These are phyloP conservation scores for Oryzias melastigma DNA, from an alignment of 2,113 vertebrate genomes.

Conservation along the genomic window DNA sequence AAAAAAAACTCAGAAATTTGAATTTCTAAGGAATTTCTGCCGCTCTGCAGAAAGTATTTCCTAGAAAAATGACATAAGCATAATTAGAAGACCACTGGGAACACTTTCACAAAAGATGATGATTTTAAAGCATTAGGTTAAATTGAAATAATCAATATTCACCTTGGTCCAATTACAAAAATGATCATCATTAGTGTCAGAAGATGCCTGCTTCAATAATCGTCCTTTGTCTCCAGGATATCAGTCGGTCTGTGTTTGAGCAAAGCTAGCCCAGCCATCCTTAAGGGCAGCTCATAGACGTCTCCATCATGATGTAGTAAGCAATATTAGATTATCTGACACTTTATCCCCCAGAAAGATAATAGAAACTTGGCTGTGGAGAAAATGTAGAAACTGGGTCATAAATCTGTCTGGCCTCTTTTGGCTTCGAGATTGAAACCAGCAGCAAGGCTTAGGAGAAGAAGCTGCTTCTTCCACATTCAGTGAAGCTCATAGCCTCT, in stretches of 20 bases:
- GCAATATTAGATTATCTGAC: constrained; percentile 28
- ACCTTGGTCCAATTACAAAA: constrained; percentile 47
- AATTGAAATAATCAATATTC: constrained; percentile 64
- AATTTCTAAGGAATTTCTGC: too few relatives aligned
- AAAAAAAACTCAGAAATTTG: too few relatives aligned
- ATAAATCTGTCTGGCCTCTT: constrained; percentile 28
- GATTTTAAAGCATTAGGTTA: constrained; percentile 12
- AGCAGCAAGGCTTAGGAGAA: constrained; percentile 28
- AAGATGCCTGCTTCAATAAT: constrained; percentile 47
- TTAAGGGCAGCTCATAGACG: constrained; percentile 21
- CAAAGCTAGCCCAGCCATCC: constrained; percentile 15
- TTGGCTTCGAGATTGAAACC: constrained; percentile 31
- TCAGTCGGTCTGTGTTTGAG: constrained; percentile 32
- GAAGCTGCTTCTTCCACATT: constrained; percentile 55
- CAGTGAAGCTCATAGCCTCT: constrained; percentile 59
- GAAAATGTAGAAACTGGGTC: constrained; percentile 39
- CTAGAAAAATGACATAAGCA: too few relatives aligned
- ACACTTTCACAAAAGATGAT: too few relatives aligned
- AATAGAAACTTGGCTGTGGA: constrained; percentile 15
- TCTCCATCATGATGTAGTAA: constrained; percentile 31
- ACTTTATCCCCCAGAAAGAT: constrained; percentile 19
- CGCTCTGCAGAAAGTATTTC: too few relatives aligned
- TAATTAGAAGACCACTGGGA: too few relatives aligned
- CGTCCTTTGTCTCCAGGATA: constrained; percentile 45
- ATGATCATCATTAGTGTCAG: constrained; percentile 48